Evolutionary conservation across 2,113 vertebrate genomes (phyloP).

Genomic region (Gracilinanus agilis): DNA sequence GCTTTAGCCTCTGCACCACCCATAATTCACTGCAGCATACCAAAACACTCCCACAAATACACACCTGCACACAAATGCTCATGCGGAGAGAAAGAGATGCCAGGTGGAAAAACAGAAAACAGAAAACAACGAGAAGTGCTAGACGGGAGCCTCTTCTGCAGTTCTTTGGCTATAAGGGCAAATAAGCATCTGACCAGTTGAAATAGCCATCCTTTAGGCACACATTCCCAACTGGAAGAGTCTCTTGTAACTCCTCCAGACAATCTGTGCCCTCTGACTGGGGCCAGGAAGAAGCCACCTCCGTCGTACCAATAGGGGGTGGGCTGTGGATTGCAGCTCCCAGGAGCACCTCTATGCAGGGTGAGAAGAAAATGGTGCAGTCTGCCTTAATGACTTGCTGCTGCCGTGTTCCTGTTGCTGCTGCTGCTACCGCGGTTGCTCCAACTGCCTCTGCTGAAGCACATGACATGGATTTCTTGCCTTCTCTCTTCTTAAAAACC

Average conservation of each 20-base stretch:
- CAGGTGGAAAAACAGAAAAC: slow-evolving; percentile 42
- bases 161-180: slow-evolving; percentile 54
- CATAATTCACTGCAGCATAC: slow-evolving; percentile 61
- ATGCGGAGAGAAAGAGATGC: not conserved
- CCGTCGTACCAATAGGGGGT: slow-evolving; percentile 72
- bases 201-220: slow-evolving; percentile 73
- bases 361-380: slow-evolving; percentile 90
- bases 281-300: slow-evolving; percentile 83
- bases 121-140: slow-evolving; percentile 22
- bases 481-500: slow-evolving; percentile 40
- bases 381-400: slow-evolving; percentile 84
- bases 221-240: slow-evolving; percentile 76
- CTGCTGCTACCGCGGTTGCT: slow-evolving; percentile 32
- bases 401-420: slow-evolving; percentile 67
- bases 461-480: slow-evolving; percentile 56
- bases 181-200: slow-evolving; percentile 75
- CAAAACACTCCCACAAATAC: slow-evolving; percentile 34
- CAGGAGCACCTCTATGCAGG: slow-evolving; percentile 83
- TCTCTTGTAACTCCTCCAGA: slow-evolving; percentile 84
- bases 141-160: slow-evolving; percentile 64
- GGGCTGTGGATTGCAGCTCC: slow-evolving; percentile 72
- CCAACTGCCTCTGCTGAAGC: slow-evolving; percentile 70
- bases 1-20: slow-evolving; percentile 82
- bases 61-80: slow-evolving; percentile 11
- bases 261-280: slow-evolving; percentile 79